Evolutionary conservation across 2,888 invertebrate species (phyloP), one percentile per base, ranked within the genome.

Genomic region (Dicyrtoma fusca): DNA sequence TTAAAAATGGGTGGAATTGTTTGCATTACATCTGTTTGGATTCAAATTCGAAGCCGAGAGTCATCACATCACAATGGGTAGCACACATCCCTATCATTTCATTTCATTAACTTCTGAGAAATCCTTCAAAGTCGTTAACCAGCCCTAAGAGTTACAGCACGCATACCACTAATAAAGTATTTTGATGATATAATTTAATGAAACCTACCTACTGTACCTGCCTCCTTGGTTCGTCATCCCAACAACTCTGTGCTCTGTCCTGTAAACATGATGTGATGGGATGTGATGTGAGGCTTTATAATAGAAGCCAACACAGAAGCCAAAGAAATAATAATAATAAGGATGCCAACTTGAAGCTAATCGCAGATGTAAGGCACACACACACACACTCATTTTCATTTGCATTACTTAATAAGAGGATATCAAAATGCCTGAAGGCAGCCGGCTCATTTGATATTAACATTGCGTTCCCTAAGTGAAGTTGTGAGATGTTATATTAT

Each of bases 401-500:
- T 53, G 53, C 49, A 49, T 14, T 49, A 49, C 53, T 53, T 34
- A 53, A 21, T 23, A 34, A 71, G 44, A 63, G 61, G 55, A 64
- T 63, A 71, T 71, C 63, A 71, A 71, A 71, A 62, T 55, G 63
- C 70, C 70, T 63, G 44, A 21, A 71, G 70, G 53, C 55, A 71
- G 63, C 42, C 62, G 63, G 63, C 63, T 63, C 44, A 47, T 71
- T 71, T 53, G 63, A 53, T 64, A 71, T 55, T 63, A 71, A 71
- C 70, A n/a, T 13, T 25, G 17, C 19, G 14, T 19, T 53, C 21
- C 23, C 13, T 59, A 59, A 6, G 26, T 26, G 13, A 13, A 26
- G 5, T 19, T 55, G 21, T 23, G 19, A 49, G 19, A 49, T 49
- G n/a, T 34, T 34, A 34, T 34, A 34, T 34, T 34, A 34, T 34